These are phyloP conservation scores for Drosophila repletoides DNA, from an alignment of 1,140 invertebrate species.

Conservation along the genomic window DNA sequence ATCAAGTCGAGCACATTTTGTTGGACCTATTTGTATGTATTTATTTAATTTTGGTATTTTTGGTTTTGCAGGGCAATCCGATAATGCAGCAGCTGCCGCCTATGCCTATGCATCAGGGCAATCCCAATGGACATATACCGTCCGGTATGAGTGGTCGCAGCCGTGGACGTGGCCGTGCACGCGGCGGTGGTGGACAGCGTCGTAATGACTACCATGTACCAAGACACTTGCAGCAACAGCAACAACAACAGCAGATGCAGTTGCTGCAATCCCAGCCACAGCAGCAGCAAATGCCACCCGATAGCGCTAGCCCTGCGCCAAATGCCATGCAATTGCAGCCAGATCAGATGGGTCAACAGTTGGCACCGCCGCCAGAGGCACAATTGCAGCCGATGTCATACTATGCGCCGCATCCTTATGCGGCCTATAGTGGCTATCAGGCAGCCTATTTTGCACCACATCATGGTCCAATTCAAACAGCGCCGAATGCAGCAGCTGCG, in stretches of 20 bases:
- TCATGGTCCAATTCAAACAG: slow-evolving; percentile 54
- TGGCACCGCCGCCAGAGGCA: slow-evolving; percentile 44
- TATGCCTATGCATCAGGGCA: slow-evolving; percentile 52
- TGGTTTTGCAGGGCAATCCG: slow-evolving; percentile 41
- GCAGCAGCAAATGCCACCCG: slow-evolving; percentile 48
- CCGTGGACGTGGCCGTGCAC: slow-evolving; percentile 45
- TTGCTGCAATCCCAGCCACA: slow-evolving; percentile 24
- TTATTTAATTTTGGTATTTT: background rate
- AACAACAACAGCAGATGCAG: slow-evolving; percentile 32
- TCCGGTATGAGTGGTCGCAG: slow-evolving; percentile 41
- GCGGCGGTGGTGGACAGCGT: slow-evolving; percentile 50
- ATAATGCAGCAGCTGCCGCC: slow-evolving; percentile 57
- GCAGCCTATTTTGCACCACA: slow-evolving; percentile 62
- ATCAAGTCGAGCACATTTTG: no score
- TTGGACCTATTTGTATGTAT: background rate
- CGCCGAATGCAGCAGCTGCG: slow-evolving; percentile 52
- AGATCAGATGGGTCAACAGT: slow-evolving; percentile 52
- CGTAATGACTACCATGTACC: slow-evolving; percentile 62
- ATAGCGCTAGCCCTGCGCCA: slow-evolving; percentile 35
- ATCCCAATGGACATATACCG: slow-evolving; percentile 44
- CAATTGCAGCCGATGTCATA: slow-evolving; percentile 66
- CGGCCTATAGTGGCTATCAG: slow-evolving; percentile 61
- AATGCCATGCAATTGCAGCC: slow-evolving; percentile 53
- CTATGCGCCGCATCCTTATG: slow-evolving; percentile 59
- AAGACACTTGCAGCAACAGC: slow-evolving; percentile 55